Evolutionary conservation across 2,113 vertebrate species (phyloP).

Genomic region (Syngnathus typhle): DNA sequence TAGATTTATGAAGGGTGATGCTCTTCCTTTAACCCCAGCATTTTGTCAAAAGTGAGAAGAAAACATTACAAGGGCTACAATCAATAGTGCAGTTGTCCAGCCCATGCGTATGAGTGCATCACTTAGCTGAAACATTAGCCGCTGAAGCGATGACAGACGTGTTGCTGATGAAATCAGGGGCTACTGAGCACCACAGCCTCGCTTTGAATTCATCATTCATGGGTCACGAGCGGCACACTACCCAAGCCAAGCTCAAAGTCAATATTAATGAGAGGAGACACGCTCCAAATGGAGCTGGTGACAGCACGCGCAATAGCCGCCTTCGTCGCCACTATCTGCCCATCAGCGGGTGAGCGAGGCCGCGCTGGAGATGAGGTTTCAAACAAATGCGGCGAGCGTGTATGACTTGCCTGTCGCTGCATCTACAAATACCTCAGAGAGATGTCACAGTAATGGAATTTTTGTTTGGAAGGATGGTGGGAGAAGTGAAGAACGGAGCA

Average conservation of each 20-base stretch:
- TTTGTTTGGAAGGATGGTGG: slow-evolving; percentile 54
- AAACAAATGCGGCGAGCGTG: slow-evolving; percentile 58
- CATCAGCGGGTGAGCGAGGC: slow-evolving; percentile 61
- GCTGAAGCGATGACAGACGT: slow-evolving; percentile 23
- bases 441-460: slow-evolving; percentile 67
- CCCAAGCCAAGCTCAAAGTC: slow-evolving; percentile 46
- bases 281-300: slow-evolving; percentile 48
- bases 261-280: slow-evolving; percentile 57
- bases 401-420: slow-evolving; percentile 63
- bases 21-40: slow-evolving; percentile 63
- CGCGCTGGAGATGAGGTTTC: slow-evolving; percentile 65
- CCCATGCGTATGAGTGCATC: slow-evolving; percentile 24
- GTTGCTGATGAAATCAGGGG: slow-evolving; percentile 38
- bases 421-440: slow-evolving; percentile 66
- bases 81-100: slow-evolving; percentile 59
- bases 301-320: slow-evolving; percentile 51
- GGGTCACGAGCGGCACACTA: slow-evolving; percentile 41
- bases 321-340: slow-evolving; percentile 51
- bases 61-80: slow-evolving; percentile 51
- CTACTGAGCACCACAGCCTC: slow-evolving; percentile 32
- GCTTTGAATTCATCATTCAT: slow-evolving; percentile 39
- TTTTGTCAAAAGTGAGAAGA: slow-evolving; percentile 59
- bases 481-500: slow-evolving; percentile 45
- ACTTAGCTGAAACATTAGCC: slow-evolving; percentile 15
- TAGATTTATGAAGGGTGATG: slow-evolving; percentile 45